Evolutionary conservation across 1,140 invertebrate species (phyloP).

Genomic region (Mercenaria mercenaria): DNA sequence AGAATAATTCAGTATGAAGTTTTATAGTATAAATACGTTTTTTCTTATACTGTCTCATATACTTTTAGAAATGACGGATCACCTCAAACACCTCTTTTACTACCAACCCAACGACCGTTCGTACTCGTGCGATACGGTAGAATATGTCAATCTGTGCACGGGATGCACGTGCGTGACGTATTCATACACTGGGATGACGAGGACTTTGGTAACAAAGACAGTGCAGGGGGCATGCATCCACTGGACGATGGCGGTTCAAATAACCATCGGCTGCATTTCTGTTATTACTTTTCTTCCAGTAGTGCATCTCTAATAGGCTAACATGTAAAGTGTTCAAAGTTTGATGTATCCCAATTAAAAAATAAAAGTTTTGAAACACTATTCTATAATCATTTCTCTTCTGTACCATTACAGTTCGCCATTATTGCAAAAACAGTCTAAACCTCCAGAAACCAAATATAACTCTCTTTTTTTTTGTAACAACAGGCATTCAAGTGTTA

Average conservation of each 20-base stretch:
- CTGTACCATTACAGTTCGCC: too few species aligned
- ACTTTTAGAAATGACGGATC: not conserved
- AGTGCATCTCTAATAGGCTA: constrained; percentile 60
- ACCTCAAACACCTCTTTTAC: not conserved
- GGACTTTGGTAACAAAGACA: constrained; percentile 7
- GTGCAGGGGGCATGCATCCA: constrained; percentile 23
- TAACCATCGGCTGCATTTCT: constrained; percentile 54
- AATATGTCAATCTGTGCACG: constrained; percentile 20
- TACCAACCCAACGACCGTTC: constrained; percentile 18
- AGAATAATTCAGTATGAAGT: too few species aligned
- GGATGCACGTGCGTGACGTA: constrained; percentile 17
- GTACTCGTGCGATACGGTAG: not conserved
- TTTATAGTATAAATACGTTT: too few species aligned
- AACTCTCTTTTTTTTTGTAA: too few species aligned
- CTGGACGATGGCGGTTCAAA: constrained; percentile 27
- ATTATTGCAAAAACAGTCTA: too few species aligned
- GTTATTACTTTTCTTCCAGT: constrained; percentile 6
- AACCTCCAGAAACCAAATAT: too few species aligned
- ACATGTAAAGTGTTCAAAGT: too few species aligned
- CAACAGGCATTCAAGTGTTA: too few species aligned
- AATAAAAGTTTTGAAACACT: too few species aligned
- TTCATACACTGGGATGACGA: constrained; percentile 51
- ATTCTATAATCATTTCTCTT: too few species aligned
- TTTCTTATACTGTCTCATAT: too few species aligned
- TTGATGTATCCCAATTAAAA: too few species aligned